phyloP scores from a whole-genome alignment of 2,113 vertebrate genomes.

The Coracopsis vasa region DNA sequence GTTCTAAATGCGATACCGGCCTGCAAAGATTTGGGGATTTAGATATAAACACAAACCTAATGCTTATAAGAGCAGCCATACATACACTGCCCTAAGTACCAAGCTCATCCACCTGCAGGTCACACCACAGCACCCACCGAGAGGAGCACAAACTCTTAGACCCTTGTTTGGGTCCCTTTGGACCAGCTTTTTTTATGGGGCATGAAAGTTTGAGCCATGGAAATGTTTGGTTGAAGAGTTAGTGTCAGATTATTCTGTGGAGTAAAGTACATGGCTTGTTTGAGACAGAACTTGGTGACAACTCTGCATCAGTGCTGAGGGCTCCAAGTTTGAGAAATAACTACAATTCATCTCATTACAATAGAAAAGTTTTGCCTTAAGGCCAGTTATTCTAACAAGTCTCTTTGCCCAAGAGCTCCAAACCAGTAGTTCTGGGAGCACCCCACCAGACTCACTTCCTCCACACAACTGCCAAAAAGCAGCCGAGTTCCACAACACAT shows the following conservation, averaged over 20 bases:
- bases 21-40: neutral
- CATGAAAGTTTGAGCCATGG: neutral
- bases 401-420: neutral
- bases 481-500: accelerated
- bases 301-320: neutral
- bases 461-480: neutral
- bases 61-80: accelerated
- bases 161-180: no score
- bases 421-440: no score
- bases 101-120: neutral
- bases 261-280: neutral
- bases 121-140: neutral
- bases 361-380: neutral
- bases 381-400: neutral
- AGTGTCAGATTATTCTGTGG: neutral
- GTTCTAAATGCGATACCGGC: neutral
- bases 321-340: neutral
- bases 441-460: neutral
- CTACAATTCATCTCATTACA: neutral
- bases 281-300: neutral
- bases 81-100: accelerated
- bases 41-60: neutral
- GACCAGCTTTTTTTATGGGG: neutral
- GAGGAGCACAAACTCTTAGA: neutral
- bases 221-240: neutral